phyloP scores from a whole-genome alignment of 2,797 vertebrate species.

The Sphenopsis melanotis region DNA sequence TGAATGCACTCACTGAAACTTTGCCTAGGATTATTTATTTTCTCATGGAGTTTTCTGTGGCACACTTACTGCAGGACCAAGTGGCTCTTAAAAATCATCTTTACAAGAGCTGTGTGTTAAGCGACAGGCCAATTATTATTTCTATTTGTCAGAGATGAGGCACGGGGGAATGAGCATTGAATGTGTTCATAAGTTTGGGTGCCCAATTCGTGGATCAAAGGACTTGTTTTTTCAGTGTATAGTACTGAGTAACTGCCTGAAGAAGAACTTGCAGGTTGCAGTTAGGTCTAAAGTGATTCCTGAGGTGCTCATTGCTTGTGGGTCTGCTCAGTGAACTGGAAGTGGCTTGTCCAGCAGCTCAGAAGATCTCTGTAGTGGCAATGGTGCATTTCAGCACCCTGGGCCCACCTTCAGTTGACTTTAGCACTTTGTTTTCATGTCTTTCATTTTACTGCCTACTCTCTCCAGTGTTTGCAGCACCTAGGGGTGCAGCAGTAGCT shows the following conservation, averaged over 20 bases:
- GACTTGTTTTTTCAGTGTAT: not conserved
- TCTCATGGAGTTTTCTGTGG: not conserved
- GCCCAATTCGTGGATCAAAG: not conserved
- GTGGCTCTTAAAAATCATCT: not conserved
- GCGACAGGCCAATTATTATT: not conserved
- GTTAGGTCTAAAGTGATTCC: not conserved
- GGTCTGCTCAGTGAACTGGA: not conserved
- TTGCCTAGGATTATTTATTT: not conserved
- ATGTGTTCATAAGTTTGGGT: not conserved
- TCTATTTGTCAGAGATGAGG: not conserved
- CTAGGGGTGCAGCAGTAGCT: not conserved
- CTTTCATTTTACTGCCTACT: not conserved
- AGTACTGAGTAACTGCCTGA: not conserved
- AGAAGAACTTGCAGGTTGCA: not conserved
- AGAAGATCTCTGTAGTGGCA: not conserved
- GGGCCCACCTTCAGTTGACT: not conserved
- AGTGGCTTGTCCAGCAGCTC: not conserved
- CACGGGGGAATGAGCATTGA: not conserved
- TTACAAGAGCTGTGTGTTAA: not conserved
- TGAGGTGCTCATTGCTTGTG: not conserved
- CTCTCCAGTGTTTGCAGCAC: not conserved
- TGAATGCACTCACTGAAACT: not conserved
- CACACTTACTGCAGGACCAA: not conserved
- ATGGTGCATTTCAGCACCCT: not conserved
- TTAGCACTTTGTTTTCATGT: not conserved